These are phyloP conservation scores for Deilephila elpenor DNA, from an alignment of 2,888 invertebrate species.

Conservation along the genomic window DNA sequence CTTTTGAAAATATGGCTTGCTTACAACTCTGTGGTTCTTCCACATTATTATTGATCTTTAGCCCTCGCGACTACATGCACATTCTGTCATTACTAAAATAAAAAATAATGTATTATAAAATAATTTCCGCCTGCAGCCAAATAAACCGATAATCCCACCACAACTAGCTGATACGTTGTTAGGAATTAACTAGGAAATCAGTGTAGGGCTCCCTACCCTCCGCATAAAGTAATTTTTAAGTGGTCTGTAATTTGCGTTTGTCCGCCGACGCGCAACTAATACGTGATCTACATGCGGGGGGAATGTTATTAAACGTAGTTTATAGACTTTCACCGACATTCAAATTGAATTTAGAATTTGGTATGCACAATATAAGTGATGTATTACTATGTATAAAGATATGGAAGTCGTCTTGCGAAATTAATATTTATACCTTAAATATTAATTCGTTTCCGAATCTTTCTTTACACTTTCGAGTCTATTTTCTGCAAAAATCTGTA, in stretches of 20 bases:
- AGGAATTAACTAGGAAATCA: constrained; percentile 11
- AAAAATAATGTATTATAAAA: not conserved
- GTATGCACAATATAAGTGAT: too few species aligned
- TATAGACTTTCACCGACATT: not conserved
- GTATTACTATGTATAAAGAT: too few species aligned
- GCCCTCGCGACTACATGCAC: too few species aligned
- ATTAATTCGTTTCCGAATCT: too few species aligned
- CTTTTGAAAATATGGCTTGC: too few species aligned
- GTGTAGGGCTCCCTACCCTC: constrained; percentile 9
- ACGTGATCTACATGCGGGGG: not conserved
- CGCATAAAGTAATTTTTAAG: constrained; percentile 21
- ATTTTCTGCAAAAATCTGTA: not conserved
- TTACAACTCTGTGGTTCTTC: too few species aligned
- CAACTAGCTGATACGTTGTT: not conserved
- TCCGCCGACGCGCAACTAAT: not conserved
- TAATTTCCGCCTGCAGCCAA: not conserved
- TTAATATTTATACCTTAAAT: too few species aligned
- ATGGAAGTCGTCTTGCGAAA: too few species aligned
- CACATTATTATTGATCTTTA: too few species aligned
- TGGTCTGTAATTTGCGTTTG: constrained; percentile 9
- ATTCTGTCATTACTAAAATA: not conserved
- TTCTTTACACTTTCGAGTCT: too few species aligned
- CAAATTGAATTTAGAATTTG: not conserved
- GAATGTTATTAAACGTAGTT: not conserved
- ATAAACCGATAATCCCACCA: not conserved